These are phyloP conservation scores for Morpho deidamia DNA, from an alignment of 2,888 invertebrate genomes.

Conservation along the genomic window DNA sequence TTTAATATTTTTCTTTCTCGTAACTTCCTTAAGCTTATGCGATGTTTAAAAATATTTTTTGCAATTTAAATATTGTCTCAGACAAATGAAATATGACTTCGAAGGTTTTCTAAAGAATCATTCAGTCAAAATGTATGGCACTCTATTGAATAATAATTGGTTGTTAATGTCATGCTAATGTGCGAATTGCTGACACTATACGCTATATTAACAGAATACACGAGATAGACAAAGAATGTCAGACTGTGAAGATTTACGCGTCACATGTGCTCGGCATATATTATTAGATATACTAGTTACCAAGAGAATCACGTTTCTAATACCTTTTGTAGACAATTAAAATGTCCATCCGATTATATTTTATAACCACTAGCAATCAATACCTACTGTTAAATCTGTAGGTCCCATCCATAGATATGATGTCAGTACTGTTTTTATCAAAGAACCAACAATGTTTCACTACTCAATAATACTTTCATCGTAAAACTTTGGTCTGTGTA, in stretches of 20 bases:
- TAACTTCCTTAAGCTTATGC: too few relatives aligned
- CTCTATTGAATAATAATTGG: not conserved
- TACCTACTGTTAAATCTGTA: too few relatives aligned
- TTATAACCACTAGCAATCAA: too few relatives aligned
- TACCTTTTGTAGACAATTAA: conserved; percentile 11
- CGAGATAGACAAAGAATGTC: conserved; percentile 15
- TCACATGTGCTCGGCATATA: conserved; percentile 18
- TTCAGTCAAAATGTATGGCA: not conserved
- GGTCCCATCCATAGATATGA: too few relatives aligned
- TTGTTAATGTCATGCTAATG: conserved; percentile 9
- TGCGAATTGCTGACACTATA: conserved; percentile 11
- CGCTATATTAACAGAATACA: conserved; percentile 11
- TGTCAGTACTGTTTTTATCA: too few relatives aligned
- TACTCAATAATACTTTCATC: too few relatives aligned
- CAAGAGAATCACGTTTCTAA: conserved; percentile 13
- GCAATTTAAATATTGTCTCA: not conserved
- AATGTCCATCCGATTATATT: not conserved
- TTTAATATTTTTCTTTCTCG: too few relatives aligned
- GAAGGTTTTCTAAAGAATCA: not conserved
- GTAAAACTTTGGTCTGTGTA: too few relatives aligned
- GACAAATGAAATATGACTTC: not conserved
- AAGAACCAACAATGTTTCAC: too few relatives aligned
- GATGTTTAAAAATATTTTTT: too few relatives aligned
- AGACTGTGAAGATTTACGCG: conserved; percentile 19
- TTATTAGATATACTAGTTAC: conserved; percentile 17